Base-by-base conservation (phyloP, 2,113 vertebrate species). In the Salvator merianae region DNA sequence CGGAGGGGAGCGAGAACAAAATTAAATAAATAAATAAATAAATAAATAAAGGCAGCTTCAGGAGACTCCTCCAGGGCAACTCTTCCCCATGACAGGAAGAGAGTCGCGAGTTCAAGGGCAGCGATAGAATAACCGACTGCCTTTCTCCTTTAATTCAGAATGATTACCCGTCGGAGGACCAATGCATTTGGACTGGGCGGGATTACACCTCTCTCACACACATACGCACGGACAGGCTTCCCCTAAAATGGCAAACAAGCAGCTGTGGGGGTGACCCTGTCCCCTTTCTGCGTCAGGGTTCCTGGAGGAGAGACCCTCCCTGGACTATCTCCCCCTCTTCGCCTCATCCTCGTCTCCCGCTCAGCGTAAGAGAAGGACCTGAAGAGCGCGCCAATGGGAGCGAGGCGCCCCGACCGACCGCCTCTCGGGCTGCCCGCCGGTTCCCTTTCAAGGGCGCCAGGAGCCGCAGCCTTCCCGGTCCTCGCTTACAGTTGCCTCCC, bases 361-460 rank as follows among this genome's bases (percentile, higher is more conserved):
- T 79, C 77, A 40, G 70, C 30, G 40, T 4, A 38, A 53, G 79
- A 28, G 81, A 36, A 65, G n/a, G 73, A 36, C 32, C 72, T 24
- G 40, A 74, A 66, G 81, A 50, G 38, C 47, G 59, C 71, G 59
- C 81, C 81, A 75, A 28, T 43, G 71, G 12, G 38, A 75, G 50
- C 28, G 36, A 81, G 38, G 81, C 36, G 55, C 36, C 70, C 53
- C 36, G 3, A 63, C 69, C 36, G 10, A 50, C 82, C 63, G 20
- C n/a, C 3, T 30, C 24, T 7, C 43, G 40, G 82, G 40, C 62
- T 10, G 43, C 62, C 26, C 9, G 62, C 4, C 7, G 82, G 72
- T 40, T 36, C n/a, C 82, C 62, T 53, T 63, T 77, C 74, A 77
- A 84, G 82, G 82, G 74, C 82, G 34, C 10, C 74, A 36, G 24